phyloP scores from a whole-genome alignment of 2,888 invertebrate species.

The Pantelozetes paolii region DNA sequence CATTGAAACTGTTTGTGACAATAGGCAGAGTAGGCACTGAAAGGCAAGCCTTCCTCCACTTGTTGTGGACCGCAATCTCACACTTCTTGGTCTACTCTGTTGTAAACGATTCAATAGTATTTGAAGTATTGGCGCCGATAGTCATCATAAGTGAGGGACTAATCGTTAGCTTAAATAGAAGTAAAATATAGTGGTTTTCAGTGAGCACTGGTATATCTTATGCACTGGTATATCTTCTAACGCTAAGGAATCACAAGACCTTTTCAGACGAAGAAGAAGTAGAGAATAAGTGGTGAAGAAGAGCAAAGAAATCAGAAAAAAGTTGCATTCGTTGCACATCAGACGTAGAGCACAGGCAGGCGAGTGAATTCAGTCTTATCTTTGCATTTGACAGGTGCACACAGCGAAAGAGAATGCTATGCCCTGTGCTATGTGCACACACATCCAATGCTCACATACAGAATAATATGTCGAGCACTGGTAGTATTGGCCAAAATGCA shows the following conservation, averaged over 20 bases:
- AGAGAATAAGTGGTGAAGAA: conserved; percentile 10
- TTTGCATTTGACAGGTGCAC: conserved; percentile 34
- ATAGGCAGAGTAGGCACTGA: background rate
- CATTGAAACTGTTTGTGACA: background rate
- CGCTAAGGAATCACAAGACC: background rate
- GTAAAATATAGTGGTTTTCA: conserved; percentile 1
- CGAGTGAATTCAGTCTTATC: conserved; percentile 24
- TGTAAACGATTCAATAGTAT: conserved; percentile 6
- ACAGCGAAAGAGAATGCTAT: conserved; percentile 21
- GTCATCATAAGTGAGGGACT: conserved; percentile 16
- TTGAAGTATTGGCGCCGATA: background rate
- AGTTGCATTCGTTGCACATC: conserved; percentile 21
- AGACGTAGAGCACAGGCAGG: background rate
- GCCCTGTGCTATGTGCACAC: background rate
- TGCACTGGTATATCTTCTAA: background rate
- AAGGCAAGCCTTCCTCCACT: background rate
- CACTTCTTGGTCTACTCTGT: background rate
- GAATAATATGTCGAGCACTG: conserved; percentile 6
- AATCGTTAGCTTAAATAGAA: conserved; percentile 5
- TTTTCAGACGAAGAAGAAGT: conserved; percentile 10
- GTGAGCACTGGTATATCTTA: background rate
- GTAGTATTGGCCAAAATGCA: conserved; percentile 24
- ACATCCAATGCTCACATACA: background rate
- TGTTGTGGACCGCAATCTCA: background rate
- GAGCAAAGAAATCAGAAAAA: conserved; percentile 6